Percentiles rank a stretch among this genome's conserved stretches.
These are phyloP conservation scores for Malaclemys terrapin DNA, from an alignment of 2,113 vertebrate species.

Conservation along the genomic window DNA sequence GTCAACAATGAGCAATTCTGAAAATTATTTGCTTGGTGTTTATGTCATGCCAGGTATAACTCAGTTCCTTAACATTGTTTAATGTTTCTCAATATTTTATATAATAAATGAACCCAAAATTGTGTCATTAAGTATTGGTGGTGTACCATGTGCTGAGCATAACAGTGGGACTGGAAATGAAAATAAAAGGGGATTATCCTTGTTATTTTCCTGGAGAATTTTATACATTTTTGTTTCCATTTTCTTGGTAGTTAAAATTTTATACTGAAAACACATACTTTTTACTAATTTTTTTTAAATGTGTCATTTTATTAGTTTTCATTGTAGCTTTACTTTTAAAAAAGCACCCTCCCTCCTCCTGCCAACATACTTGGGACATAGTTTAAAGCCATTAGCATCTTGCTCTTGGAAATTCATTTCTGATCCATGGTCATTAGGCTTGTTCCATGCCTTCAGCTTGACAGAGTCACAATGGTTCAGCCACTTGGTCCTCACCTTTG, in stretches of 20 bases:
- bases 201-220: background rate
- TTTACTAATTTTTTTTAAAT: background rate
- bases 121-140: background rate
- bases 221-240: background rate
- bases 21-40: background rate
- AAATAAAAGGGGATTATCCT: constrained; percentile 1
- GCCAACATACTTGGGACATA: background rate
- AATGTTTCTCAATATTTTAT: background rate
- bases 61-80: background rate
- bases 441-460: background rate
- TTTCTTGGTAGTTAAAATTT: background rate
- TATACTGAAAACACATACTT: background rate
- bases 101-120: background rate
- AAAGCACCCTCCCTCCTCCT: background rate
- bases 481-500: background rate
- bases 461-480: constrained; percentile 1
- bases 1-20: background rate
- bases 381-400: background rate
- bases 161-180: background rate
- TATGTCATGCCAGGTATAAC: background rate
- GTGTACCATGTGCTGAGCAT: background rate
- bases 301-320: background rate
- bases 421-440: background rate
- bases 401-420: background rate
- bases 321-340: background rate